These are phyloP conservation scores for Girardinichthys multiradiatus DNA, from an alignment of 2,113 vertebrate species.

Conservation along the genomic window DNA sequence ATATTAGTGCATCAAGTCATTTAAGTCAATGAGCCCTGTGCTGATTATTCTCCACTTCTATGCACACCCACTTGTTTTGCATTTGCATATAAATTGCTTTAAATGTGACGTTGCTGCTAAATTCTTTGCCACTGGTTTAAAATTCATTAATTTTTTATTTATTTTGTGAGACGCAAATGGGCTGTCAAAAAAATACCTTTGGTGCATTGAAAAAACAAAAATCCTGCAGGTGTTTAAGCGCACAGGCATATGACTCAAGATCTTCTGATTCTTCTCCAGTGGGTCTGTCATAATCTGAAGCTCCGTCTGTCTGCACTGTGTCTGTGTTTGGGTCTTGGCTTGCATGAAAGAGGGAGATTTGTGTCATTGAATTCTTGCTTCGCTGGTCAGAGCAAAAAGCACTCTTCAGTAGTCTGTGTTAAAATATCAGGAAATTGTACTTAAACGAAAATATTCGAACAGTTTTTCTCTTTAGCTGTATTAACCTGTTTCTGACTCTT, in stretches of 20 bases:
- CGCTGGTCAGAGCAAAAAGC: constrained; percentile 28
- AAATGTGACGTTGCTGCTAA: constrained; percentile 59
- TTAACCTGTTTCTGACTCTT: constrained; percentile 9
- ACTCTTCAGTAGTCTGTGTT: constrained; percentile 34
- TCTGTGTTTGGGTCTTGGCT: constrained; percentile 5
- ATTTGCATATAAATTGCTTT: constrained; percentile 77
- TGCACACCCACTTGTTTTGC: constrained; percentile 57
- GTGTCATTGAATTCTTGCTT: constrained; percentile 26
- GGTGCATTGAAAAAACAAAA: constrained; percentile 23
- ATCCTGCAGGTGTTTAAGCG: constrained; percentile 33
- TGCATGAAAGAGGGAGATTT: constrained; percentile 27
- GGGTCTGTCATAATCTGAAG: constrained; percentile 15
- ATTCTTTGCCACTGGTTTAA: constrained; percentile 60
- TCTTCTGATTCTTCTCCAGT: constrained; percentile 7
- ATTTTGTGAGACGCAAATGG: constrained; percentile 41
- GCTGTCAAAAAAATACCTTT: constrained; percentile 44
- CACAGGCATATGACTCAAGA: not conserved
- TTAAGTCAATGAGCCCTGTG: constrained; percentile 47
- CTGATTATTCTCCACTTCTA: constrained; percentile 51
- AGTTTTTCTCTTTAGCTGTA: not conserved
- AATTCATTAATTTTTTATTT: constrained; percentile 68
- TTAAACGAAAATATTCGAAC: not conserved
- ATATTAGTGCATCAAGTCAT: constrained; percentile 57
- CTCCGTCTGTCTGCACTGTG: not conserved
- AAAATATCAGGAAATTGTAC: constrained; percentile 1